Evolutionary conservation across 2,888 invertebrate species (phyloP).

Genomic region (Rhagonycha fulva): DNA sequence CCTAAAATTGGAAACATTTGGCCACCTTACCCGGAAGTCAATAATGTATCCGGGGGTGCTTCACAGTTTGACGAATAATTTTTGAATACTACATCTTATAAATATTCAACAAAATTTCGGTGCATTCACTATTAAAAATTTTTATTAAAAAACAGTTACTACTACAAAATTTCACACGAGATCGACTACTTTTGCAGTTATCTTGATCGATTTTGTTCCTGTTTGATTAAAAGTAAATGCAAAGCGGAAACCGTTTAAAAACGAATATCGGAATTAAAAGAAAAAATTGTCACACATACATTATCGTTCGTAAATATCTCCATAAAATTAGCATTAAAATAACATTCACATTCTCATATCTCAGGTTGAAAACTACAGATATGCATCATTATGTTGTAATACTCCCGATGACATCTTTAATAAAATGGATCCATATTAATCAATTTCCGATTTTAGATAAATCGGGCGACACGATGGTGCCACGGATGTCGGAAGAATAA

Average conservation of each 20-base stretch:
- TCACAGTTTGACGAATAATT: background rate
- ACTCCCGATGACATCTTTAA: background rate
- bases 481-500: background rate
- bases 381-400: background rate
- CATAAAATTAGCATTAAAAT: background rate
- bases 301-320: background rate
- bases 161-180: background rate
- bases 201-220: background rate
- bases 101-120: background rate
- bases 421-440: background rate
- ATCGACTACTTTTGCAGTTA: background rate
- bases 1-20: background rate
- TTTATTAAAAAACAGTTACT: background rate
- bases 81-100: background rate
- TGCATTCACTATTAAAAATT: background rate
- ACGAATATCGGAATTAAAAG: background rate
- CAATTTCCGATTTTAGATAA: background rate
- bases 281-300: background rate
- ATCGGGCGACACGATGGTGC: background rate
- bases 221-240: background rate
- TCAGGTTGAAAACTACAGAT: background rate
- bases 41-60: background rate
- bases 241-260: background rate
- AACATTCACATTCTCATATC: background rate
- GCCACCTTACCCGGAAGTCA: background rate